Evolutionary conservation across 2,797 vertebrate species (phyloP), one percentile per base, ranked within the genome.

Genomic region (Sebastes steindachneri): DNA sequence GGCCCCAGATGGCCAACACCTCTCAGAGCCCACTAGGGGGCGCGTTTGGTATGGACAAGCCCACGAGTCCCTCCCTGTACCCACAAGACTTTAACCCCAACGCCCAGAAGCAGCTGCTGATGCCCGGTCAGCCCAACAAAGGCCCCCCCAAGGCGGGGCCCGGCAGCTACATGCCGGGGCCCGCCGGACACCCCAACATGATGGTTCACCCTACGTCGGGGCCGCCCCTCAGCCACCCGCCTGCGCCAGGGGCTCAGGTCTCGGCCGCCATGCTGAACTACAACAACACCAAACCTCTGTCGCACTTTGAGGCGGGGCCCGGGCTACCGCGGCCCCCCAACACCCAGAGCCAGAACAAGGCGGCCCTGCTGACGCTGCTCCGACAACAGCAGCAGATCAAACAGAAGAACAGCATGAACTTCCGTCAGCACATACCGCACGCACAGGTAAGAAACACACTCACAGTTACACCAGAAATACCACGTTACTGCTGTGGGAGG

Each of bases 231-330:
- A 95, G 91, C 82, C 96, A 97, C 79, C 83, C 91, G 21, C 95
- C 92, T 0, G 63, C 95, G 0, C 91, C 94, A 1, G 95, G 91
- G 0, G 93, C 88, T 51, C 97, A 96, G 79, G 88, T 92, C 3
- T 5, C 84, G 0, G 68, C 82, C 1, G 82, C 96, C 1, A 91
- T 97, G 92, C 90, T 97, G 53, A 97, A 95, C 95, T 99, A 98
- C 63, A 97, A 94, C 86, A 99, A 99, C 94, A 99, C 98, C 81
- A 97, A 98, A 88, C 98, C 98, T 53, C 95, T 99, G 86, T 97
- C 97, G 12, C 98, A 99, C 95, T 99, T 97, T 71, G 98, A 99
- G 93, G 96, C 88, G 0, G 97, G 96, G 0, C 97, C 96, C 4
- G 96, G 96, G 0, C 96, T 94, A 35, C 64, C 90, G 41, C 35